Base-by-base conservation (phyloP, 2,797 vertebrate species). In the Australoheros facetus region DNA sequence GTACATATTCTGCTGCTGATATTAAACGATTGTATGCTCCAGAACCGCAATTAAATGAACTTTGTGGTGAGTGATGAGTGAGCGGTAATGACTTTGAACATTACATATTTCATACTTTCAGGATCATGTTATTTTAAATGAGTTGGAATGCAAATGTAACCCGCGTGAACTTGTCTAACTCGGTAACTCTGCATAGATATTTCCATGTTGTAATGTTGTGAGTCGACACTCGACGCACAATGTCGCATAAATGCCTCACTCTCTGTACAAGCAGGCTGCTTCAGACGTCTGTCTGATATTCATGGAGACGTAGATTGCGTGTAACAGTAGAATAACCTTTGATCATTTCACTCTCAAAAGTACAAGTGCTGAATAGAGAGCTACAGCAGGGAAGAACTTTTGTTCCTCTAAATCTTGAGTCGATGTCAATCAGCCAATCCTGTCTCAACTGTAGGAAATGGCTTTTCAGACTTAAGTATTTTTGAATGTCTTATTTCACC, bases 401-500 rank as follows among this genome's bases (percentile, higher is more conserved):
- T 84, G 16, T 77, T 78, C 28, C 53, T 53, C 66, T 34, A 81
- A 71, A 71, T 70, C 69, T 80, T 30, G 23, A 83, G 72, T 71
- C 71, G 21, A 17, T 77, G 64, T 83, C 88, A 87, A 71, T 82
- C 80, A 78, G 28, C 39, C 73, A 26, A 42, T 75, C 66, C 26
- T 75, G 51, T 82, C 45, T 72, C 64, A 59, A 58, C 55, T 28
- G 16, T 54, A 77, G 73, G 48, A 82, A 87, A 85, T 60, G 3
- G 37, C 74, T 88, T 87, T 88, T 87, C 79, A 81, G 26, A 80
- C 81, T 56, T 77, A 60, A 85, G 71, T 53, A 75, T 73, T 88
- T 81, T 80, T 87, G 55, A 90, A 91, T 77, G 78, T 90, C 81
- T 88, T 90, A 84, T 91, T 92, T 87, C 75, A 80, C 81, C 85